Conservation (phyloP, 2,888 invertebrate genomes). For the Metopia argyrocephala region DNA sequence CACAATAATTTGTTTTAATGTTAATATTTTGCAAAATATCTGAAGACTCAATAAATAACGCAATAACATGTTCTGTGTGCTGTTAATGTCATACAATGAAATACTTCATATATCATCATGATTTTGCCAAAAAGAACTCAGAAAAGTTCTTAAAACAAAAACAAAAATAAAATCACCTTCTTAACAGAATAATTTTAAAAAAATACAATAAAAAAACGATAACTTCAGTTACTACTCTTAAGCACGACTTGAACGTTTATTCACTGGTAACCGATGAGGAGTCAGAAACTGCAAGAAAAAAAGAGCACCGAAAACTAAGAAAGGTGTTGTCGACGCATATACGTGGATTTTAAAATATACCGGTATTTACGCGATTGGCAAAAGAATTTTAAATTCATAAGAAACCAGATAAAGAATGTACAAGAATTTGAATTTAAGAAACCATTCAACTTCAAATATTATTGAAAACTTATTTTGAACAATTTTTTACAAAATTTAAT, state of each 20-base stretch:
- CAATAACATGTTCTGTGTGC: constrained; percentile 76
- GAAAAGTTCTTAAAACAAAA: constrained; percentile 14
- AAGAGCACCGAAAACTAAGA: constrained; percentile 21
- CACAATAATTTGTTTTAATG: constrained; percentile 78
- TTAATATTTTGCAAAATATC: constrained; percentile 77
- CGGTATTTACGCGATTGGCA: constrained; percentile 56
- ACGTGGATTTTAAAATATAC: constrained; percentile 23
- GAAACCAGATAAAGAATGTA: constrained; percentile 37
- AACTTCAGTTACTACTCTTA: constrained; percentile 51
- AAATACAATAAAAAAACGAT: constrained; percentile 21
- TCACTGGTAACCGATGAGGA: constrained; percentile 4
- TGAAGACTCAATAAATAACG: constrained; percentile 77
- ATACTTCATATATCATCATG: constrained; percentile 77
- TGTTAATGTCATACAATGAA: constrained; percentile 77
- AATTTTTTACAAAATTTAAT: too few species aligned
- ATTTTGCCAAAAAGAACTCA: constrained; percentile 42
- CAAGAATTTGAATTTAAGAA: neutral
- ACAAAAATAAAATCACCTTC: constrained; percentile 43
- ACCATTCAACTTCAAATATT: too few species aligned
- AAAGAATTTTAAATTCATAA: constrained; percentile 62
- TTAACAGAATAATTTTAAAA: constrained; percentile 34
- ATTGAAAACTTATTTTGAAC: too few species aligned
- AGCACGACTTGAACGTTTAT: neutral
- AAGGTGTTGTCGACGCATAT: constrained; percentile 47
- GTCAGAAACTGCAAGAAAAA: neutral